Evolutionary conservation across 2,888 invertebrate species (phyloP).

Genomic region (Acronicta psi): DNA sequence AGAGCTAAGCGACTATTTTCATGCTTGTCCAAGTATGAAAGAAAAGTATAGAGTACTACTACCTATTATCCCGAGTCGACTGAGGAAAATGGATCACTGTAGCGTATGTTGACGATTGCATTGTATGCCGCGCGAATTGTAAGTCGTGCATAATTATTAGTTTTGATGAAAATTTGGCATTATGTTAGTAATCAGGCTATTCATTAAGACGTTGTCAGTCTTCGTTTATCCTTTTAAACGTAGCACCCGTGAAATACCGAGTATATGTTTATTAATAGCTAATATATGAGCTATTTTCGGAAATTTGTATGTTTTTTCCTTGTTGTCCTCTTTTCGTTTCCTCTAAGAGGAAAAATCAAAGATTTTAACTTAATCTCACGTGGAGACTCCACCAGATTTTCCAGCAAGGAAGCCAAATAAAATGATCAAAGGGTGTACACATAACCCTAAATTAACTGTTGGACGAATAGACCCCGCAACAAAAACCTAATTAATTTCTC

Average conservation of each 20-base stretch:
- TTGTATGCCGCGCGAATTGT: not conserved
- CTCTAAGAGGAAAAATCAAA: slow-evolving; percentile 8
- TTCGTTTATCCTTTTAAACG: not conserved
- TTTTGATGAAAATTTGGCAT: slow-evolving; percentile 1
- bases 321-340: too few species aligned
- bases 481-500: slow-evolving; percentile 74
- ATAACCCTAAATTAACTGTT: slow-evolving; percentile 62
- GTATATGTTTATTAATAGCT: too few species aligned
- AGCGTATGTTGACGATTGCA: slow-evolving; percentile 5
- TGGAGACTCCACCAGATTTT: slow-evolving; percentile 18
- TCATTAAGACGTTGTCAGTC: not conserved
- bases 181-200: not conserved
- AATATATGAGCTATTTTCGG: too few species aligned
- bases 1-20: slow-evolving; percentile 12
- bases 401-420: slow-evolving; percentile 37
- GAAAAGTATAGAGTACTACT: slow-evolving; percentile 6
- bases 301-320: not conserved
- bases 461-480: slow-evolving; percentile 46
- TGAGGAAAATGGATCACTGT: slow-evolving; percentile 3
- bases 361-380: slow-evolving; percentile 26
- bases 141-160: not conserved
- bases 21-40: slow-evolving; percentile 22
- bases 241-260: too few species aligned
- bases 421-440: slow-evolving; percentile 51
- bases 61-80: slow-evolving; percentile 1